Base-by-base conservation (phyloP, 1,140 invertebrate genomes). In the Drosophila teissieri region DNA sequence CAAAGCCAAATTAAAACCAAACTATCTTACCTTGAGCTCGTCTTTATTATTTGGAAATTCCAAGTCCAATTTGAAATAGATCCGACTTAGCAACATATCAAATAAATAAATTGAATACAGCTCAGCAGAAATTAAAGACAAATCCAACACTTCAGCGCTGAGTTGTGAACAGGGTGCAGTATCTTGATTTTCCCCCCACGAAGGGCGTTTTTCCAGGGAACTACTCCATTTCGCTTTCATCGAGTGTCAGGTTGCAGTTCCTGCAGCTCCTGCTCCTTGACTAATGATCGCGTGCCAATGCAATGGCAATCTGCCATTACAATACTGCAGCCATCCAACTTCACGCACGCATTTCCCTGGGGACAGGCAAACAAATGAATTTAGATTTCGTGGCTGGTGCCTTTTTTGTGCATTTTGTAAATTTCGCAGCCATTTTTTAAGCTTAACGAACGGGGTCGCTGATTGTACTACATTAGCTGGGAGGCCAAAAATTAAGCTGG, bases 211-310 rank as follows among this genome's bases (percentile, higher is more conserved):
- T 15, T n/a, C 7, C 42, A 11, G 19, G 36, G 49, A 36, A 34
- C 24, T 19, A 39, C 55, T 57, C 40, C 36, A 52, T 49, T 57
- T 52, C 44, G 68, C 60, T 86, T 88, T 82, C 79, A 73, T 61
- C 83, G 54, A 73, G 51, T 84, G 84, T 77, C 84, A 79, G 49
- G 48, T 48, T 63, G 52, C 54, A 53, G 22, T 63, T 64, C 53
- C 69, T 63, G 52, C 54, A 53, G 17, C 60, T 61, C 53, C 69
- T 80, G 65, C 40, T 73, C 24, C 55, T 57, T 84, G 80, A 89
- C 84, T 90, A 89, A 89, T 89, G 84, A 89, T 89, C 85, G 84
- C 84, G 84, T 89, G 84, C 73, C 85, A 78, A 73, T 80, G 73
- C 44, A 68, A 64, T 74, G 80, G 63, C 80, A 73, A 83, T 73